Evolutionary conservation across 2,797 vertebrate species (phyloP).

Genomic region (Ctenochaetus hawaiiensis): DNA sequence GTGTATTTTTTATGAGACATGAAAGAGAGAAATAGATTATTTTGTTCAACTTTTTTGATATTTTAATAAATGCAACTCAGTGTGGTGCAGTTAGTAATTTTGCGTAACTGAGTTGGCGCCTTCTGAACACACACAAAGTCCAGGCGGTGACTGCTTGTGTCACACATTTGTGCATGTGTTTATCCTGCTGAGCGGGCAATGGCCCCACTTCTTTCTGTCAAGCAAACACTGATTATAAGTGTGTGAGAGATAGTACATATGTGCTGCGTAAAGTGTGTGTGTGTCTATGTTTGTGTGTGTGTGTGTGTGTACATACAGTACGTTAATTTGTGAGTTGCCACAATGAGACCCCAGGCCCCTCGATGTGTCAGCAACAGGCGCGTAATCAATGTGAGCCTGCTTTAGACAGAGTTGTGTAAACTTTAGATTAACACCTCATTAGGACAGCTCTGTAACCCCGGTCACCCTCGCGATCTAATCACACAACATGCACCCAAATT

Average conservation of each 20-base stretch:
- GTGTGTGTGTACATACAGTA: neutral
- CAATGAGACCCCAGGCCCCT: conserved; percentile 30
- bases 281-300: conserved; percentile 9
- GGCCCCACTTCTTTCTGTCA: conserved; percentile 49
- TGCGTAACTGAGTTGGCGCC: conserved; percentile 32
- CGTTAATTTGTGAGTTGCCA: conserved; percentile 34
- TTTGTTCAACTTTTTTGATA: conserved; percentile 3
- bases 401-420: conserved; percentile 70
- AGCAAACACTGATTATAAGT: conserved; percentile 65
- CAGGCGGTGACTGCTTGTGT: conserved; percentile 51
- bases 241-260: conserved; percentile 58
- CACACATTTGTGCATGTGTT: conserved; percentile 64
- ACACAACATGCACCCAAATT: conserved; percentile 1
- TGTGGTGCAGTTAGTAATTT: neutral
- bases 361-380: conserved; percentile 54
- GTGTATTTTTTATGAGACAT: neutral
- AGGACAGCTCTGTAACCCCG: conserved; percentile 49
- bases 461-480: conserved; percentile 40
- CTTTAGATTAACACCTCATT: conserved; percentile 79
- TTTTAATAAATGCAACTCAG: neutral
- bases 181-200: conserved; percentile 61
- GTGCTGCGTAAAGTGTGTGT: conserved; percentile 30
- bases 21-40: neutral
- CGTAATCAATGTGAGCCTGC: conserved; percentile 61
- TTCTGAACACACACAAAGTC: conserved; percentile 41